These are phyloP conservation scores for Leptopilina syphax DNA, from an alignment of 2,888 invertebrate genomes.

Conservation along the genomic window DNA sequence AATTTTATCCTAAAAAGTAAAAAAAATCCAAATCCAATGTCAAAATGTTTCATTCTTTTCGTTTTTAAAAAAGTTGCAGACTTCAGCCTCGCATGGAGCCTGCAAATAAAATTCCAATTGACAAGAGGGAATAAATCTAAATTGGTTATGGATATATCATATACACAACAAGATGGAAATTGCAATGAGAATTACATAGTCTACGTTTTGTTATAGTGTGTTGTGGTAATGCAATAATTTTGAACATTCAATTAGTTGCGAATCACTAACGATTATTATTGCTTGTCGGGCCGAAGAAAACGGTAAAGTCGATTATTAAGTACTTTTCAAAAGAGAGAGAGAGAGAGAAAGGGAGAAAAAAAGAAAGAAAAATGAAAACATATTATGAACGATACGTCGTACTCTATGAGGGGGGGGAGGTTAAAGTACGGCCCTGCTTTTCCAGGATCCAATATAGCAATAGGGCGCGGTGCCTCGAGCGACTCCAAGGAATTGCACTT, in stretches of 20 bases:
- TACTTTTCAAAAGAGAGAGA: background rate
- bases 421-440: slow-evolving; percentile 25
- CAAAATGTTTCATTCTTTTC: no score
- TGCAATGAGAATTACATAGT: slow-evolving; percentile 9
- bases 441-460: slow-evolving; percentile 27
- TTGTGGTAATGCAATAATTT: slow-evolving; percentile 32
- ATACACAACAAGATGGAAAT: slow-evolving; percentile 14
- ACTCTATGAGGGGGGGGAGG: background rate
- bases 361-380: background rate
- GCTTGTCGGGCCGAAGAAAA: slow-evolving; percentile 23
- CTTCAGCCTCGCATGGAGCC: no score
- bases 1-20: no score
- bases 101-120: slow-evolving; percentile 14
- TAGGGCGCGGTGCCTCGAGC: slow-evolving; percentile 37
- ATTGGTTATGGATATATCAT: slow-evolving; percentile 26
- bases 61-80: no score
- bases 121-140: slow-evolving; percentile 34
- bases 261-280: slow-evolving; percentile 38
- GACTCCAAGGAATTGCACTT: slow-evolving; percentile 34
- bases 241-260: slow-evolving; percentile 31
- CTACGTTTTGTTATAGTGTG: slow-evolving; percentile 4
- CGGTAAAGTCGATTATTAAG: slow-evolving; percentile 35
- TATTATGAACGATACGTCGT: background rate
- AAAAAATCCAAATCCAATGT: no score
- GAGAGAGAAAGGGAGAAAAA: no score